Evolutionary conservation across 2,113 vertebrate species (phyloP).

Genomic region (Climacteris rufus): DNA sequence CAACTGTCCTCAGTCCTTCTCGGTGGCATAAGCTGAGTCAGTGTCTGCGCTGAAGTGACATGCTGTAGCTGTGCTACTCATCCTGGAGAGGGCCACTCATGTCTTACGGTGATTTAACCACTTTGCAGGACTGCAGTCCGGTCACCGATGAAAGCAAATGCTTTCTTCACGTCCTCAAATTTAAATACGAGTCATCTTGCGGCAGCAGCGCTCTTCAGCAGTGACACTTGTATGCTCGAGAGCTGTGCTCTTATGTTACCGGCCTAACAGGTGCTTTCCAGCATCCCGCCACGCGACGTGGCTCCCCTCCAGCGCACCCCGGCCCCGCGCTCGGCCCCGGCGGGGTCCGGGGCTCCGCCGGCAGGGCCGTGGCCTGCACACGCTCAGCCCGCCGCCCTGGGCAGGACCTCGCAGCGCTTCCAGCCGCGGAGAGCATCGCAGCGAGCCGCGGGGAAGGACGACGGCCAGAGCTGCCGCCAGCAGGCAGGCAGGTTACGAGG

Average conservation of each 20-base stretch:
- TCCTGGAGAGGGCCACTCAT: neutral
- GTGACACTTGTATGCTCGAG: accelerated
- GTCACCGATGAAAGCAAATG: neutral
- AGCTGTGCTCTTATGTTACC: accelerated
- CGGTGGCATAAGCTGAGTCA: neutral
- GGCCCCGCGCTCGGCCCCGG: neutral
- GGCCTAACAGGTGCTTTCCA: neutral
- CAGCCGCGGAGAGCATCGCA: neutral
- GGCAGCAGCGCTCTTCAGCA: neutral
- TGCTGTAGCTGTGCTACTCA: accelerated
- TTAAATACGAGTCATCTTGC: neutral
- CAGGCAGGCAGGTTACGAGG: neutral
- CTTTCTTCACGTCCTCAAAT: neutral
- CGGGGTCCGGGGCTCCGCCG: accelerated
- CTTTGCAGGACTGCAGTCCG: neutral
- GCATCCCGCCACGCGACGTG: accelerated
- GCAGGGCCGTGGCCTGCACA: neutral
- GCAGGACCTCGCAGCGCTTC: accelerated
- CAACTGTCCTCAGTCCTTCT: accelerated
- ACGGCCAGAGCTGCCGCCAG: neutral
- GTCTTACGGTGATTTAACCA: accelerated
- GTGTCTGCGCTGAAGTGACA: neutral
- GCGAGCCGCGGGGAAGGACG: neutral
- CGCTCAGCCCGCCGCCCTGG: neutral
- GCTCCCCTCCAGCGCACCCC: accelerated